Evolutionary conservation across 1,140 invertebrate species (phyloP), one percentile per base, ranked within the genome.

Genomic region (Scaptomyza montana): DNA sequence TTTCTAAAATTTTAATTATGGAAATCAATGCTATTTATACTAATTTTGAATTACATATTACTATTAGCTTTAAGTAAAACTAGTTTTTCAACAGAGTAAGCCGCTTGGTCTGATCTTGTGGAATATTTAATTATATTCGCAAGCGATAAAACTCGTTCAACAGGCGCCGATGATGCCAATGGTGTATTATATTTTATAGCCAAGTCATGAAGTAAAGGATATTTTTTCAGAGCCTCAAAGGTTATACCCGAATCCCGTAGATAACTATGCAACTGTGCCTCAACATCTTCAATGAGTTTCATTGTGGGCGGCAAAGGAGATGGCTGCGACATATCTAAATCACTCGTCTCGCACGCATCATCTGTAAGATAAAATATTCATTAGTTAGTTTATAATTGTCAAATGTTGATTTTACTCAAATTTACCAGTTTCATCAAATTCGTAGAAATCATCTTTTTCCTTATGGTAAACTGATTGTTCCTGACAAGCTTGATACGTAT

Each of bases 341-440:
- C 53, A n/a, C 36, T 53, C 2, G 71, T 69, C 10, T 69, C 51
- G 19, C 28, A 12, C 0, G 9, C 47, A 53, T 60, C 28, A 41
- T 62, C 65, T 74, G 36, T 53, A 12, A 13, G 8, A 19, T 10
- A 21, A 1, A 2, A 19, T 39, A 9, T 13, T 53, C 2, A 47
- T 8, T 7, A 8, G 8, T 39, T 16, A 21, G n/a, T 8, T 10
- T 30, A 2, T 41, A 2, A 16, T n/a, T 53, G 13, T n/a, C 7
- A 10, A 55, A 19, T 21, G 9, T 16, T 10, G 2, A 36, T 12
- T 41, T 16, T 4, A 5, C 0, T 19, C 45, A 30, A 36, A 33
- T 33, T 36, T 19, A 74, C 71, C 66, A 30, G 56, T 39, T 33
- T 63, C 66, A 30, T 70, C 72, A 51, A 74, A 74, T 53, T 74